phyloP scores from a whole-genome alignment of 2,113 vertebrate species.

The Oreotrochilus melanogaster region DNA sequence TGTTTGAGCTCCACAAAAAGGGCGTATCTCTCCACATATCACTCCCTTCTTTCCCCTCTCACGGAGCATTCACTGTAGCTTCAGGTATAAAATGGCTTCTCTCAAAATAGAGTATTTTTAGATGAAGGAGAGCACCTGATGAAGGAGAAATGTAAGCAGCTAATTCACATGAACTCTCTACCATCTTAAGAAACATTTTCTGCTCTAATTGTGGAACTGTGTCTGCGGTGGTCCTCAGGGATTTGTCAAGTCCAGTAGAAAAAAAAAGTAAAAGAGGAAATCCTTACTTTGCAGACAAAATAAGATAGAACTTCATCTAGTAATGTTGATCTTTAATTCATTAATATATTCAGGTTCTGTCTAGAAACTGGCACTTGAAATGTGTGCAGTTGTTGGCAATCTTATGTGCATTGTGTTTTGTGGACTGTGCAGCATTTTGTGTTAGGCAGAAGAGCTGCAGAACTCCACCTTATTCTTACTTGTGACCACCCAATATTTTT shows the following conservation, averaged over 20 bases:
- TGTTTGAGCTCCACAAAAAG: background rate
- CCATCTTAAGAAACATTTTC: background rate
- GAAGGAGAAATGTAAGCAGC: background rate
- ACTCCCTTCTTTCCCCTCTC: background rate
- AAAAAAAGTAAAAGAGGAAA: background rate
- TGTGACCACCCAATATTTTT: background rate
- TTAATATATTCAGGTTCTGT: background rate
- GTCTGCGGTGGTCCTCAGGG: background rate
- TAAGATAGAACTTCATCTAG: background rate
- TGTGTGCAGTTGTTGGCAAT: background rate
- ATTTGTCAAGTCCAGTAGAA: background rate
- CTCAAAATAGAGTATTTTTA: background rate
- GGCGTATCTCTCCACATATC: rapidly evolving
- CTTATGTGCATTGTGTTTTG: background rate
- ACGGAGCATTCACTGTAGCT: background rate
- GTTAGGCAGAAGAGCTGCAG: background rate
- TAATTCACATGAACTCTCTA: background rate
- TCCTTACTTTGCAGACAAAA: background rate
- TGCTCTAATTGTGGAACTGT: background rate
- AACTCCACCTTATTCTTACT: background rate
- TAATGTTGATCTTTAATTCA: background rate
- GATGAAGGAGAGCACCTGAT: too few species aligned
- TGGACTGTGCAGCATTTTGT: background rate
- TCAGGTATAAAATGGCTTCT: background rate
- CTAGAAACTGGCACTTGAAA: background rate